Evolutionary conservation across 2,113 vertebrate genomes (phyloP), one percentile per base, ranked within the genome.

Genomic region (Desmodus rotundus): DNA sequence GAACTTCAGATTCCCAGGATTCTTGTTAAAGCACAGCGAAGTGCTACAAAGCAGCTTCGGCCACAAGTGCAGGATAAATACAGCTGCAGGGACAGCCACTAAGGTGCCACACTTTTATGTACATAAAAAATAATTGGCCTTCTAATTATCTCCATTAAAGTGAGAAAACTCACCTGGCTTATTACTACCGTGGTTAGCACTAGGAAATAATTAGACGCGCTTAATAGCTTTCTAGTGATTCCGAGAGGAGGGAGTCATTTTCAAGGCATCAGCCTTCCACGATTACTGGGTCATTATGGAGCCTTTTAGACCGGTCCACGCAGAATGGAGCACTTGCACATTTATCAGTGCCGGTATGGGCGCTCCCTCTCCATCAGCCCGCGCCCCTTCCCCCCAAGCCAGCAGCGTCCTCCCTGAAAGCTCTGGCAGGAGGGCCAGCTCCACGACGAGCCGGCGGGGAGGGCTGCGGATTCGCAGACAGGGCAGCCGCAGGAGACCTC

Each of bases 151-250:
- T n/a, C 52, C 61, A 43, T 45, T 12, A 9, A 95, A 92, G 86
- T 1, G 67, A 92, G 95, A 91, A 86, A 47, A 86, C 45, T 94
- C 68, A 24, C 1, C 38, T 16, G 31, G 65, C 43, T 90, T 72
- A n/a, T 65, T 73, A 68, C 28, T 14, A 89, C 43, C 1, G 50
- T 96, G 95, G 91, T 97, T 93, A 85, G 83, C 80, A 84, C 70
- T 90, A 20, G 81, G 88, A n/a, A 70, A 56, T 0, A 26, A 92
- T 36, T 0, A 61, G 63, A 20, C 22, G 14, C 0, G 22, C 0
- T 20, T 50, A 31, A 68, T 90, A 76, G 92, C 26, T 41, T 19
- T 5, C 43, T 74, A 45, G 89, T 74, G 91, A 81, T 0, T 82
- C 9, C 77, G 7, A 3, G 31, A 58, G 4, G 50, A 88, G 80